Evolutionary conservation across 2,888 invertebrate species (phyloP).

Genomic region (Automeris io): DNA sequence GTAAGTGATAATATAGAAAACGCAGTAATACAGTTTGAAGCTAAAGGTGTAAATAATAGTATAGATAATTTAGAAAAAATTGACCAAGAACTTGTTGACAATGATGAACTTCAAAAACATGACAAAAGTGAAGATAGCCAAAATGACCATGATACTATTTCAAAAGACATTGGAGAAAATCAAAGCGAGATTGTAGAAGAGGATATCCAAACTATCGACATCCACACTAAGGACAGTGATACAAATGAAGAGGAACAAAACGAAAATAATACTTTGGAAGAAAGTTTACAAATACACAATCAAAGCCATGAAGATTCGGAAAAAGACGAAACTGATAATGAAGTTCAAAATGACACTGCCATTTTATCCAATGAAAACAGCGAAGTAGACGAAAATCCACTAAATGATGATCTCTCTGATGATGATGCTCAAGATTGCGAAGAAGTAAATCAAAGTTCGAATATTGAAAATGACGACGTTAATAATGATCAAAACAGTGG

Average conservation of each 20-base stretch:
- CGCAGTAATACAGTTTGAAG: conserved; percentile 9
- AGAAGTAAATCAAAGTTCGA: too few relatives aligned
- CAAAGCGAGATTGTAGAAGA: conserved; percentile 7
- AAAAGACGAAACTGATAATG: conserved; percentile 14
- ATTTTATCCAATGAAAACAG: too few relatives aligned
- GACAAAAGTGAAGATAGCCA: conserved; percentile 11
- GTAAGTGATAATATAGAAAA: conserved; percentile 9
- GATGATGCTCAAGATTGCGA: conserved; percentile 10
- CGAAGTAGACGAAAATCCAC: conserved; percentile 11
- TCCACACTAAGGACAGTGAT: conserved; percentile 6
- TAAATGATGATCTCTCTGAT: conserved; percentile 9
- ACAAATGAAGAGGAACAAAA: conserved; percentile 7
- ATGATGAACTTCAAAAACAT: conserved; percentile 9
- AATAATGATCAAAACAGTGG: conserved; percentile 10
- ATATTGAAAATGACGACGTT: conserved; percentile 11
- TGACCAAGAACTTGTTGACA: conserved; percentile 9
- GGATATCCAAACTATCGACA: conserved; percentile 7
- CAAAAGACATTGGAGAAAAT: conserved; percentile 1
- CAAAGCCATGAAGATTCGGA: conserved; percentile 8
- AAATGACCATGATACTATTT: conserved; percentile 6
- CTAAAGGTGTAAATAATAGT: conserved; percentile 10
- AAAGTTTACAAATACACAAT: background rate
- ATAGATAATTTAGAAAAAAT: conserved; percentile 7
- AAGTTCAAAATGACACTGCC: conserved; percentile 13
- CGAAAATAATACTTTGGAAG: conserved; percentile 4